Evolutionary conservation across 1,140 invertebrate genomes (phyloP), one percentile per base, ranked within the genome.

Genomic region (Chionoecetes opilio): DNA sequence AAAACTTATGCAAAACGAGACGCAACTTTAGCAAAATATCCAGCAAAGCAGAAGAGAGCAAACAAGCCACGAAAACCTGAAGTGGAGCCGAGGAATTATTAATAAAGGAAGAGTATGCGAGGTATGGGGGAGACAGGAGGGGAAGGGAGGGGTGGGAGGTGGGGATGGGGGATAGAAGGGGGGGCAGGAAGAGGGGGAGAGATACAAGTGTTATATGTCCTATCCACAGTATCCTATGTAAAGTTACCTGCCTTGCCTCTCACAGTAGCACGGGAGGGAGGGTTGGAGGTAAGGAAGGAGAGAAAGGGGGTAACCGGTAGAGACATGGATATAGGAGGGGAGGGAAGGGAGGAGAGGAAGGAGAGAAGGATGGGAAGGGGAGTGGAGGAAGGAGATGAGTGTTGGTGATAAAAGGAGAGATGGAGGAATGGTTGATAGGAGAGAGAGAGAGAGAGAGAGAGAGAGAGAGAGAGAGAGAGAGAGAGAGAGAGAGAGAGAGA

Each of bases 401-500:
- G 63, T n/a, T 17, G 21, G n/a, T n/a, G 63, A n/a, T 5, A 75
- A 26, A n/a, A 26, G n/a, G n/a, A n/a, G 21, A 75, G 2, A 21
- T 63, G 21, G 21, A 26, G 53, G n/a, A n/a, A 26, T n/a, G n/a
- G 8, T 26, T 26, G 3, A 53, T 53, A 3, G 46, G 46, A 53
- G n/a, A n/a, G n/a, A 26, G 6, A 21, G n/a, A n/a, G n/a, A 21
- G n/a, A n/a, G n/a, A 5, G n/a, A n/a, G 6, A 21, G 11, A 75
- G n/a, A 75, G n/a, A n/a, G n/a, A 21, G 63, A 75, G 63, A 75
- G 8, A n/a, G 63, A 75, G 63, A 75, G 63, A 75, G n/a, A n/a
- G 63, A n/a, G n/a, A 75, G n/a, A n/a, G n/a, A 75, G 63, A n/a
- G n/a, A 75, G 21, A 75, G n/a, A 75, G 63, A 75, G n/a, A 75